phyloP scores from a whole-genome alignment of 2,888 invertebrate genomes.

The Tenthredo distinguenda region DNA sequence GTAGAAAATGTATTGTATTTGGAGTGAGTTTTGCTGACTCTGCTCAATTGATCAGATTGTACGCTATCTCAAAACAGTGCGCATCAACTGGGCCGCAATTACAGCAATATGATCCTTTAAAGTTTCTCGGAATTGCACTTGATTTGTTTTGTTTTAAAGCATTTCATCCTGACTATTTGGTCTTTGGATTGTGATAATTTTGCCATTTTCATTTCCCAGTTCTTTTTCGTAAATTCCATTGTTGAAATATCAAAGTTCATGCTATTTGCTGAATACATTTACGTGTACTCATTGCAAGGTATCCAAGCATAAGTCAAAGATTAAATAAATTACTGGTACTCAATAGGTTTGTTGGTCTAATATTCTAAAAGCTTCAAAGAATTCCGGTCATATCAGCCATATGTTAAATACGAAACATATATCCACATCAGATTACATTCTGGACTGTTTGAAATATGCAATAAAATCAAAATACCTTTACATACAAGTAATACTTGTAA shows the following conservation, averaged over 20 bases:
- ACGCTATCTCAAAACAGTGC: neutral
- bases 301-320: neutral
- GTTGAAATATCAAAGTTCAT: neutral
- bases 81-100: neutral
- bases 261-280: neutral
- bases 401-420: slow-evolving; percentile 10
- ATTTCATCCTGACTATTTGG: neutral
- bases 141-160: neutral
- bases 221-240: neutral
- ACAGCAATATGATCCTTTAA: neutral
- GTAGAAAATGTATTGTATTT: neutral
- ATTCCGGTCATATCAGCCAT: neutral
- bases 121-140: neutral
- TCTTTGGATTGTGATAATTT: neutral
- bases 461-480: neutral
- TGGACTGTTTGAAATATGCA: neutral
- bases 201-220: neutral
- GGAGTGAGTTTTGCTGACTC: neutral
- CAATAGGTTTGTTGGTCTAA: slow-evolving; percentile 11
- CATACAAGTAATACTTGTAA: neutral
- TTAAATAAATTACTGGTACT: slow-evolving; percentile 10
- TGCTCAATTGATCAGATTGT: neutral
- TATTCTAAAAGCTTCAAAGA: neutral
- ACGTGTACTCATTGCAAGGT: neutral
- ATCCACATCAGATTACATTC: neutral